Evolutionary conservation across 2,113 vertebrate genomes (phyloP), one percentile per base, ranked within the genome.

Genomic region (Plecotus auritus): DNA sequence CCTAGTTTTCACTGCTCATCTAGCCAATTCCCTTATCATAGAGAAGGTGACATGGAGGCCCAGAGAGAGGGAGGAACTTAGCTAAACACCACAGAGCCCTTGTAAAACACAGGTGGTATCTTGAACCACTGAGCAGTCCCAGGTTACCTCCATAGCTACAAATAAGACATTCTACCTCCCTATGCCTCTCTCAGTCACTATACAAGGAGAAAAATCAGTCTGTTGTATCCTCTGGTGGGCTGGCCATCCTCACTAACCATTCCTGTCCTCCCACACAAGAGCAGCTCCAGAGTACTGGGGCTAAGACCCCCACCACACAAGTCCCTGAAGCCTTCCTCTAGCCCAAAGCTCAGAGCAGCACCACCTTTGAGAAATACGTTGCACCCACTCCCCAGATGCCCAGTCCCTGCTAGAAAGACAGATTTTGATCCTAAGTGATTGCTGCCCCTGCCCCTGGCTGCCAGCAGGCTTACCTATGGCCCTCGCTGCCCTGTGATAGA

Each of bases 401-500:
- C 76, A 86, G 82, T 35, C 69, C 83, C 81, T 90, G n/a, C 45
- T 80, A 94, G 64, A 87, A 90, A 92, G 69, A 64, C 59, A 95
- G 74, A 92, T 45, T 94, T 82, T 45, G 30, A 85, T 90, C 35
- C 93, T 66, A 70, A 64, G 45, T 92, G 67, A 81, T 49, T 95
- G 69, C 61, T 56, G 22, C 49, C 88, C 82, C 85, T 85, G 51
- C 74, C 90, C 92, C 78, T 92, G 74, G 73, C 85, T 94, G 91
- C 90, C 94, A 96, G 32, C 73, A 96, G 92, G 93, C 97, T 98
- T 98, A 98, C 98, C 98, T 97, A 97, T 86, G 23, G 61, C 83
- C 66, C 84, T 95, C 91, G 87, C 49, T 95, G 95, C 95, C 77
- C 85, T 94, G 64, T 72, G 88, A 93, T 90, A 93, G 73, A 93